Percentiles rank a stretch among this genome's conserved stretches.
Evolutionary conservation across 2,113 vertebrate genomes (phyloP).

Genomic region (Antigone vipio): DNA sequence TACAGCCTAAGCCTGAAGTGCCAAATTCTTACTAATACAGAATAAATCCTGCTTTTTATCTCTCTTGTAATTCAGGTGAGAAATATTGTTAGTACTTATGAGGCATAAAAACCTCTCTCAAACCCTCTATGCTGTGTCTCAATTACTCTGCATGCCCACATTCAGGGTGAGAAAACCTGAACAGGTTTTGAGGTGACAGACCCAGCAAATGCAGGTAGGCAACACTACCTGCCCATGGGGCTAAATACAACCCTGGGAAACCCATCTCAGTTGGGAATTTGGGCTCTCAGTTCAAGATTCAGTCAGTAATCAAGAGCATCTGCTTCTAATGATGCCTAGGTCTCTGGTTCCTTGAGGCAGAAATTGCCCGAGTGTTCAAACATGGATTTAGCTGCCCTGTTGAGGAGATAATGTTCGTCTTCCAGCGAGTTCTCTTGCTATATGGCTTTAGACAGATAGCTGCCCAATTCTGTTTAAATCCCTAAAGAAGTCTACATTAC

Average conservation of each 20-base stretch:
- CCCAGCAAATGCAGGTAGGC: not conserved
- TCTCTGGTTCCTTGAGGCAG: not conserved
- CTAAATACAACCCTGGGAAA: not conserved
- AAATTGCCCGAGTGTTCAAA: slow-evolving; percentile 10
- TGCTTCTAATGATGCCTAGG: not conserved
- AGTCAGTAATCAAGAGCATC: not conserved
- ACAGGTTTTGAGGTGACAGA: not conserved
- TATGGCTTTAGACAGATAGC: slow-evolving; percentile 10
- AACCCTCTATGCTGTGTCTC: not conserved
- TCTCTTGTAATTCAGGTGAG: not conserved
- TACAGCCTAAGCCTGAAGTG: not conserved
- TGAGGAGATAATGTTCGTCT: not conserved
- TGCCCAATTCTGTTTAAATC: not conserved
- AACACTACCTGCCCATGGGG: not conserved
- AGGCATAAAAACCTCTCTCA: not conserved
- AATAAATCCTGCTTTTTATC: not conserved
- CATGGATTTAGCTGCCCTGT: not conserved
- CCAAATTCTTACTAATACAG: not conserved
- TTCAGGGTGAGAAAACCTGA: not conserved
- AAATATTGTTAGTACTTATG: not conserved
- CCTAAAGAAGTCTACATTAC: not conserved
- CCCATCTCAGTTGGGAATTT: not conserved
- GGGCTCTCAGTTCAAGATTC: not conserved
- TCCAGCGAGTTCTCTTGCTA: slow-evolving; percentile 10
- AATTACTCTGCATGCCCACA: not conserved